phyloP scores from a whole-genome alignment of 2,888 invertebrate genomes.

The Conus canariensis region DNA sequence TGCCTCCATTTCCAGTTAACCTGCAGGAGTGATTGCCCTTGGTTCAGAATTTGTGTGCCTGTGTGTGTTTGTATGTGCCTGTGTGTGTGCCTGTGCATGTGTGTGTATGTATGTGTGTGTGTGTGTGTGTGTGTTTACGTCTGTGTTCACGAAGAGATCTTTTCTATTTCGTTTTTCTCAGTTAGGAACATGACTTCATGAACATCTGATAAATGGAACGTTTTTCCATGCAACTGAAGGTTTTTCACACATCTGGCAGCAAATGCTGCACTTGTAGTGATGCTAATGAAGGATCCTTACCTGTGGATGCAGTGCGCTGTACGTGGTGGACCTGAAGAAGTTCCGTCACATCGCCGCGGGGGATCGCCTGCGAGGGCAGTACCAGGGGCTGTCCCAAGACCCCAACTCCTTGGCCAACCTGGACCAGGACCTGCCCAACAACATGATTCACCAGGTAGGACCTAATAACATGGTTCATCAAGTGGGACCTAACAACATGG shows the following conservation, averaged over 20 bases:
- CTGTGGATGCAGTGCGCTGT: slow-evolving; percentile 87
- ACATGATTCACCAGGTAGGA: slow-evolving; percentile 79
- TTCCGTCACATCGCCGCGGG: slow-evolving; percentile 99
- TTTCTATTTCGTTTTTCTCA: too few species aligned
- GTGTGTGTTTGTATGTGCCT: background rate
- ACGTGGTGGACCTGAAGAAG: slow-evolving; percentile 97
- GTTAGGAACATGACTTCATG: too few species aligned
- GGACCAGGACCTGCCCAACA: slow-evolving; percentile 97
- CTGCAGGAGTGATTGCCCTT: background rate
- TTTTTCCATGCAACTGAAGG: too few species aligned
- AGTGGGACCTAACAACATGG: slow-evolving; percentile 91
- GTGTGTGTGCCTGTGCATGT: background rate
- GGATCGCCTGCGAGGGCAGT: slow-evolving; percentile 97
- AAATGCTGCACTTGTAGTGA: too few species aligned
- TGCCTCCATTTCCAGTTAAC: too few species aligned
- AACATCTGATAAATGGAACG: too few species aligned
- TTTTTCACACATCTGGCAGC: too few species aligned
- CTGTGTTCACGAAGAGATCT: background rate
- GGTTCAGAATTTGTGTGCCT: background rate
- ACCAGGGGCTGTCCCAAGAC: slow-evolving; percentile 99
- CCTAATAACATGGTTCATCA: too few species aligned
- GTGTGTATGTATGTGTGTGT: background rate
- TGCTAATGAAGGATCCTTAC: too few species aligned
- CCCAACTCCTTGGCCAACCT: slow-evolving; percentile 98
- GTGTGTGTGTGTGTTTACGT: background rate